These are phyloP conservation scores for Megamerina dolium DNA, from an alignment of 2,888 invertebrate genomes.

Conservation along the genomic window DNA sequence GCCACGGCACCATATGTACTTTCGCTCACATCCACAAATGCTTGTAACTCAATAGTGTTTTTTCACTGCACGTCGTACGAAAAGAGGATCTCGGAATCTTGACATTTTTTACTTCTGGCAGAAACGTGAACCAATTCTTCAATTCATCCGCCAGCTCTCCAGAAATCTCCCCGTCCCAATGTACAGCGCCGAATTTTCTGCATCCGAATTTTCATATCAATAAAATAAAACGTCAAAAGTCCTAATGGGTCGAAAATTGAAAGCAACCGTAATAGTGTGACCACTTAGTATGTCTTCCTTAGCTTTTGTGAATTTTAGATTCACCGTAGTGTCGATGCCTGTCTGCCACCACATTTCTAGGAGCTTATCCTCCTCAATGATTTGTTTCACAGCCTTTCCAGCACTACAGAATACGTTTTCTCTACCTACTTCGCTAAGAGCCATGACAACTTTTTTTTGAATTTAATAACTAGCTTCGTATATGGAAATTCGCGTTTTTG, in stretches of 20 bases:
- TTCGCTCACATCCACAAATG: constrained; percentile 17
- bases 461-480: constrained; percentile 1
- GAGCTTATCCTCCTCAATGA: not conserved
- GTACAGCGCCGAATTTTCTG: too few relatives aligned
- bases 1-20: constrained; percentile 25
- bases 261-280: constrained; percentile 14
- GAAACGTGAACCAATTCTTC: constrained; percentile 9
- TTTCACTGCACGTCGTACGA: not conserved
- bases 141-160: constrained; percentile 9
- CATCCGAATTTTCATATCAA: constrained; percentile 19
- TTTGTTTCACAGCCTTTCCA: not conserved
- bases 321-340: not conserved
- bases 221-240: constrained; percentile 9
- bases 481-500: constrained; percentile 3
- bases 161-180: constrained; percentile 18
- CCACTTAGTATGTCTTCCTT: not conserved
- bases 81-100: constrained; percentile 18
- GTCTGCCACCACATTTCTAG: not conserved
- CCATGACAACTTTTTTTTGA: not conserved
- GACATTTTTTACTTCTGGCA: constrained; percentile 9
- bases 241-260: constrained; percentile 21
- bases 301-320: not conserved
- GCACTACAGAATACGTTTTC: not conserved
- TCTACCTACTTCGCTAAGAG: not conserved
- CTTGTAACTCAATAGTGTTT: constrained; percentile 7